Evolutionary conservation across 2,888 invertebrate species (phyloP), one percentile per base, ranked within the genome.

Genomic region (Yponomeuta plumbellus): DNA sequence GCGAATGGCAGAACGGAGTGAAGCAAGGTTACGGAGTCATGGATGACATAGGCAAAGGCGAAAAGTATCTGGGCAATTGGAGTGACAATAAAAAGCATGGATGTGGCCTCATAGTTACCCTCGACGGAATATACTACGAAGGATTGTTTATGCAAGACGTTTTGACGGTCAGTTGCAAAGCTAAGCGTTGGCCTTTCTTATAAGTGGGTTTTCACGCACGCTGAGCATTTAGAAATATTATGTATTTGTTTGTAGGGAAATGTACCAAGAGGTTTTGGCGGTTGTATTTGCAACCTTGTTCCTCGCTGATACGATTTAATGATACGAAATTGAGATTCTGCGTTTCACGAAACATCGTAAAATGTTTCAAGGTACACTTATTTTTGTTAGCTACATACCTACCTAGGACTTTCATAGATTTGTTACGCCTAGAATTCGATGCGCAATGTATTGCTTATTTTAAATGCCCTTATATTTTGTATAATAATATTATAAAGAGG

Each of bases 21-120:
- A 95, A 94, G 72, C 94, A 95, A 72, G 98, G 98, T 0, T 98
- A 98, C 75, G 97, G 97, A 0, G 96, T 98, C 0, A 94, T 97
- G 92, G 97, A 97, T 77, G 96, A 97, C 75, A 95, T 96, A 65
- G 92, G 94, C 34, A 95, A 94, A 74, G 97, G 97, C 2, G 97
- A 97, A 81, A 97, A 97, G 81, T 98, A 97, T 83, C 93, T 98
- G 82, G 98, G 98, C 8, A 94, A 94, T 84, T 98, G 97, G 96
- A 93, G 92, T 68, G 97, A 97, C 70, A 96, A 96, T 79, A 94
- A 94, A 79, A 95, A 96, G 70, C 95, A 96, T 76, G 98, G 97
- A 0, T 94, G 94, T 75, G 98, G 97, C 4, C 91, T 96, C 68
- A 96, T 97, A 67, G 96, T 98, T 20, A 97, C 97, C 0, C 92